These are phyloP conservation scores for Clivina fossor DNA, from an alignment of 2,888 invertebrate genomes.

Conservation along the genomic window DNA sequence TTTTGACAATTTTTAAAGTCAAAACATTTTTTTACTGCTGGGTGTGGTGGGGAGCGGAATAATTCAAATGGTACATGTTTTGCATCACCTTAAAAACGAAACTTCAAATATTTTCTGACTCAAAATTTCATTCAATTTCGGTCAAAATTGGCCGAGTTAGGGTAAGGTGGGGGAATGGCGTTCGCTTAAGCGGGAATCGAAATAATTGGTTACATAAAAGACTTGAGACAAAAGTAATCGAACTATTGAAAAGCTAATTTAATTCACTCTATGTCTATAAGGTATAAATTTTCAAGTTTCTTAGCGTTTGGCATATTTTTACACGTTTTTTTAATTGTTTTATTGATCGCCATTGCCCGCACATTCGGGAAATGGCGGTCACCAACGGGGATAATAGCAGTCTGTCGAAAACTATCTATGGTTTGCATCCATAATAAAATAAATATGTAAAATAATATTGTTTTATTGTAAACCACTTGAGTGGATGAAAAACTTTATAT, in stretches of 20 bases:
- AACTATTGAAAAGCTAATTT: conserved; percentile 1
- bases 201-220: conserved; percentile 7
- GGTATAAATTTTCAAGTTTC: conserved; percentile 6
- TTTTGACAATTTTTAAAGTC: too few species aligned
- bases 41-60: too few species aligned
- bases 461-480: too few species aligned
- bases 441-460: not conserved
- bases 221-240: conserved; percentile 6
- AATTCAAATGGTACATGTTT: too few species aligned
- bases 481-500: too few species aligned
- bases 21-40: too few species aligned
- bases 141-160: too few species aligned
- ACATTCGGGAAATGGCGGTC: conserved; percentile 9
- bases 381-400: conserved; percentile 3
- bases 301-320: conserved; percentile 7
- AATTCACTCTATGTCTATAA: conserved; percentile 1
- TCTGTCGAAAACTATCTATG: conserved; percentile 3
- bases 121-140: too few species aligned
- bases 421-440: conserved; percentile 8
- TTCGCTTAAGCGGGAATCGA: conserved; percentile 7
- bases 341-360: conserved; percentile 7
- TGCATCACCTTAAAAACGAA: too few species aligned
- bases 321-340: conserved; percentile 5
- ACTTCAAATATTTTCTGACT: too few species aligned
- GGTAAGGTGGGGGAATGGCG: conserved; percentile 14